phyloP scores from a whole-genome alignment of 2,797 vertebrate genomes.

The Percopsis omiscomaycus region DNA sequence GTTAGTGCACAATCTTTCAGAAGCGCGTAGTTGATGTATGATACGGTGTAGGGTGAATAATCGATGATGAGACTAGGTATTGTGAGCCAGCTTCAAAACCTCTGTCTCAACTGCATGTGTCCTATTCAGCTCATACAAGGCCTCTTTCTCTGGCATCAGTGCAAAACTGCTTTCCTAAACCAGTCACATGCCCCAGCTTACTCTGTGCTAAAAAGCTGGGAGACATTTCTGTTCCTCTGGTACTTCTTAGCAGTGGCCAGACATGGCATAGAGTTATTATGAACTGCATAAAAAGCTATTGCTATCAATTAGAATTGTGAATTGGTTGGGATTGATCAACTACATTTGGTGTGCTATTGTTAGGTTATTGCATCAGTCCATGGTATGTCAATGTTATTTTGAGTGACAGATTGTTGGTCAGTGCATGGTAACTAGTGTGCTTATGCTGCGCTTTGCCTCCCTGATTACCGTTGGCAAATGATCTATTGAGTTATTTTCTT shows the following conservation, averaged over 20 bases:
- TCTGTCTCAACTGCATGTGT: slow-evolving; percentile 13
- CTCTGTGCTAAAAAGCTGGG: slow-evolving; percentile 17
- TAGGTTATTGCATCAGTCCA: not conserved
- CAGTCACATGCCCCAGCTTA: slow-evolving; percentile 67
- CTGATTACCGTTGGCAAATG: slow-evolving; percentile 17
- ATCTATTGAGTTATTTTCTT: slow-evolving; percentile 13
- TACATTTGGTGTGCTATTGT: slow-evolving; percentile 11
- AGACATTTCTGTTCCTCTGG: slow-evolving; percentile 1
- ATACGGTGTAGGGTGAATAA: too few species aligned
- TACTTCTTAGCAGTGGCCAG: slow-evolving; percentile 12
- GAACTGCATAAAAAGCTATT: slow-evolving; percentile 8
- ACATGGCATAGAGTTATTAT: slow-evolving; percentile 8
- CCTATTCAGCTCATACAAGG: not conserved
- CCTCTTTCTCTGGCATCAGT: slow-evolving; percentile 6
- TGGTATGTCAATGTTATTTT: slow-evolving; percentile 13
- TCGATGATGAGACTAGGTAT: slow-evolving; percentile 1
- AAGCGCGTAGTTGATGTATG: too few species aligned
- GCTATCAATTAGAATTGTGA: slow-evolving; percentile 3
- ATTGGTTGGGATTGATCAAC: not conserved
- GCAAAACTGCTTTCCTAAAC: slow-evolving; percentile 22
- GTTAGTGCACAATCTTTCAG: not conserved
- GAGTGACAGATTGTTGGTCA: too few species aligned
- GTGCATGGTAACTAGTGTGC: slow-evolving; percentile 13
- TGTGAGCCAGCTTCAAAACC: slow-evolving; percentile 29
- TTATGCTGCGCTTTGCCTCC: not conserved